These are phyloP conservation scores for Napeogenes sylphis DNA, from an alignment of 2,888 invertebrate species.

Conservation along the genomic window DNA sequence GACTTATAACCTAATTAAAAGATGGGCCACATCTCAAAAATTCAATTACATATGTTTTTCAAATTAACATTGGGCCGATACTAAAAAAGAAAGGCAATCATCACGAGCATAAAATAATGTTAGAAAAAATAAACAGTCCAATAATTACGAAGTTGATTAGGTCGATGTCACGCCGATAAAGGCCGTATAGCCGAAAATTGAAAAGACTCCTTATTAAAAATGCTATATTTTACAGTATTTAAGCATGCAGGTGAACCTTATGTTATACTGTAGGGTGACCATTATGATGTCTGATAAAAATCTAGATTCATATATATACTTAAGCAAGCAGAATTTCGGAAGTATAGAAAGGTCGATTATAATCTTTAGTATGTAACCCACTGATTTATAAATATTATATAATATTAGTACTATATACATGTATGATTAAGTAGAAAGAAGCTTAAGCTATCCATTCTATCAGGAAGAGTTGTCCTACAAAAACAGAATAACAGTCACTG, in stretches of 20 bases:
- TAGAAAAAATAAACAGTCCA: slow-evolving; percentile 43
- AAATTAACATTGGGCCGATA: slow-evolving; percentile 27
- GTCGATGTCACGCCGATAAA: slow-evolving; percentile 77
- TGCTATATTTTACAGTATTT: slow-evolving; percentile 74
- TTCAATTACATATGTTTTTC: slow-evolving; percentile 37
- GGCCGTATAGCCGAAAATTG: slow-evolving; percentile 73
- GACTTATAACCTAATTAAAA: slow-evolving; percentile 29
- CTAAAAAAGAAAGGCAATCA: slow-evolving; percentile 68
- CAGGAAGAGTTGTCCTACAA: slow-evolving; percentile 12
- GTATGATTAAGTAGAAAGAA: not conserved
- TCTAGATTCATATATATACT: too few species aligned
- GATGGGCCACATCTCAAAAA: slow-evolving; percentile 42
- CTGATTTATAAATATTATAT: not conserved
- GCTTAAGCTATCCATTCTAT: not conserved
- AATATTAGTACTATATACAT: not conserved
- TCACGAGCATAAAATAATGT: slow-evolving; percentile 50
- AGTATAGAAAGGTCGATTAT: too few species aligned
- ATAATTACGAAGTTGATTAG: slow-evolving; percentile 68
- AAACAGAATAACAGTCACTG: slow-evolving; percentile 36
- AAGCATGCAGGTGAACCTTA: slow-evolving; percentile 70
- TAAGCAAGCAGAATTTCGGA: too few species aligned
- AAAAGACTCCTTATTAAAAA: slow-evolving; percentile 75
- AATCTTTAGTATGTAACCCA: too few species aligned
- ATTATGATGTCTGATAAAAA: slow-evolving; percentile 26
- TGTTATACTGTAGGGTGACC: slow-evolving; percentile 53